Conservation (phyloP, 1,140 invertebrate species). For the Drosophila parabipectinata region DNA sequence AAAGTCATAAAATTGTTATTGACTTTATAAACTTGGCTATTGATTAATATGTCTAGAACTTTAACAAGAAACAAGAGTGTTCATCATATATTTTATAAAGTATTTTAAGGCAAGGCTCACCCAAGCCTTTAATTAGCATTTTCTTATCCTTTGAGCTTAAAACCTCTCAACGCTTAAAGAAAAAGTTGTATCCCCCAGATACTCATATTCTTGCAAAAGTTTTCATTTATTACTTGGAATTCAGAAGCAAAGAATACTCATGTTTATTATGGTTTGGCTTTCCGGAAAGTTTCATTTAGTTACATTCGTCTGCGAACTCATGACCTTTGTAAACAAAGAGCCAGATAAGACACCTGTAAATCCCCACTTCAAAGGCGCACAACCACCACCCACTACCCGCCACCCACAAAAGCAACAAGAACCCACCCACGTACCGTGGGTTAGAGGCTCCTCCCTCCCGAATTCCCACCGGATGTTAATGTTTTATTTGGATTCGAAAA, state of each 20-base stretch:
- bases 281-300: conserved; percentile 16
- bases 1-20: conserved; percentile 5
- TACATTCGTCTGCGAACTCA: conserved; percentile 8
- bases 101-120: not conserved
- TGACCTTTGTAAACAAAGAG: conserved; percentile 15
- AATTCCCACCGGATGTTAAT: conserved; percentile 71
- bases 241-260: not conserved
- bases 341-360: conserved; percentile 1
- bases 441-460: not conserved
- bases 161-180: not conserved
- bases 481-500: conserved; percentile 60
- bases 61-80: too few species aligned
- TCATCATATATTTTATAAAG: not conserved
- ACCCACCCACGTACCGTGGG: conserved; percentile 28
- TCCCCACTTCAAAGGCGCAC: conserved; percentile 28
- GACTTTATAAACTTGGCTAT: conserved; percentile 5
- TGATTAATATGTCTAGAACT: not conserved
- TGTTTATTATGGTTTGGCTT: conserved; percentile 8
- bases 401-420: not conserved
- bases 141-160: too few species aligned
- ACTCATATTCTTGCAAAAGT: not conserved
- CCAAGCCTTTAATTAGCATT: not conserved
- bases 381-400: not conserved
- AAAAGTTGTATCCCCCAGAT: not conserved
- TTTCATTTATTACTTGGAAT: conserved; percentile 2